Base-by-base conservation (phyloP, 2,797 vertebrate species). In the Delichon dasypus region DNA sequence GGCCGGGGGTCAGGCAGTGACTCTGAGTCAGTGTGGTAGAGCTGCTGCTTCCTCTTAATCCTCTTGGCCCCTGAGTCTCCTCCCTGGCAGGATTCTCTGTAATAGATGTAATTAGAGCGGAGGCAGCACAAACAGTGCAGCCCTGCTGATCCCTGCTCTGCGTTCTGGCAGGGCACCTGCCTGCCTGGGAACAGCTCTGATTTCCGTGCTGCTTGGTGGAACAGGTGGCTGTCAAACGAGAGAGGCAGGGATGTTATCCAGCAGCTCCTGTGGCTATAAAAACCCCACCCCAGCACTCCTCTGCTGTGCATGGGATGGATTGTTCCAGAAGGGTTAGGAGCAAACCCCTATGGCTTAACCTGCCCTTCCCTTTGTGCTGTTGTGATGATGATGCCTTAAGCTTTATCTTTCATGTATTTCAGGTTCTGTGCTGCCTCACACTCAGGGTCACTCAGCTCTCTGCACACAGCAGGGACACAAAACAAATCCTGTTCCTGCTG, bases 191-290 rank as follows among this genome's bases (percentile, higher is more conserved):
- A 50, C 15, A 73, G 60, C 80, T 74, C 64, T 53, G 53, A 79
- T 83, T 94, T 70, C 86, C 77, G 3, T 7, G 42, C 22, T 3
- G 16, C 50, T 70, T 22, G 6, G 4, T 21, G n/a, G 72, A 89
- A 91, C 88, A 94, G 84, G 81, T 84, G 88, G 54, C 9, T 83
- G 82, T 65, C 86, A 89, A 54, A 55, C 0, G 16, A 73, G 40
- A 32, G n/a, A 21, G 32, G 47, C 1, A 1, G 45, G 66, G 53
- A 30, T 12, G 2, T 65, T 51, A 50, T 65, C 79, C 89, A 42
- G 40, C n/a, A 74, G 60, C 67, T 92, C 62, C 86, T 21, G 51
- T 23, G 66, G 76, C 94, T 91, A 79, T 83, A 71, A 94, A 95
- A 94, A 83, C 5, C 58, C 61, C 21, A 47, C 30, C 10, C 9